Percentiles rank a stretch among this genome's conserved stretches.
Evolutionary conservation across 1,140 invertebrate species (phyloP).

Genomic region (Sycophaga agraensis): DNA sequence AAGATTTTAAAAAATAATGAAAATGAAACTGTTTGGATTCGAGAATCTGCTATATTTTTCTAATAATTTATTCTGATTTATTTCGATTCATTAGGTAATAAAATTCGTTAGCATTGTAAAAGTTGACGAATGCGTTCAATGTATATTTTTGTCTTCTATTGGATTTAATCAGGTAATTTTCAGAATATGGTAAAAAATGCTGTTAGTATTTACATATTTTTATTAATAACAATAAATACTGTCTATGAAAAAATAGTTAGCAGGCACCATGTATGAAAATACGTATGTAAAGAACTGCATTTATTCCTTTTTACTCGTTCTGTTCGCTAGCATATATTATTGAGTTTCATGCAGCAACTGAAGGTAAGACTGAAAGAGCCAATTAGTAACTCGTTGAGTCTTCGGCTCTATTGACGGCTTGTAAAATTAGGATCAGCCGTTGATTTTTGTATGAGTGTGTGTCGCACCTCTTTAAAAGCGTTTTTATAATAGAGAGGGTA

Average conservation of each 20-base stretch:
- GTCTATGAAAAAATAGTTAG: slow-evolving; percentile 44
- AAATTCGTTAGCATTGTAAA: too few species aligned
- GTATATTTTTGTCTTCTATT: too few species aligned
- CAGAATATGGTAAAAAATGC: too few species aligned
- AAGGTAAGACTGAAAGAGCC: neutral
- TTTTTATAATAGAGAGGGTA: slow-evolving; percentile 10
- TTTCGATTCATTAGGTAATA: too few species aligned
- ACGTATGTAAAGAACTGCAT: slow-evolving; percentile 18
- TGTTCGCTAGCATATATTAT: slow-evolving; percentile 18
- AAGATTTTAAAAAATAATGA: too few species aligned
- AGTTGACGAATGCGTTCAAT: too few species aligned
- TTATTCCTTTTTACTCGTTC: slow-evolving; percentile 14
- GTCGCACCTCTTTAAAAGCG: slow-evolving; percentile 28
- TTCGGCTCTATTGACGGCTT: neutral
- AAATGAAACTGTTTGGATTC: too few species aligned
- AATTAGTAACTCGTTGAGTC: neutral
- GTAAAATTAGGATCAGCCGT: slow-evolving; percentile 24
- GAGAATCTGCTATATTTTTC: too few species aligned
- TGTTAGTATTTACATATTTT: slow-evolving; percentile 36
- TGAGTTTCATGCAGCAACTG: slow-evolving; percentile 1
- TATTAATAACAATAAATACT: slow-evolving; percentile 56
- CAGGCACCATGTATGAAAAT: slow-evolving; percentile 15
- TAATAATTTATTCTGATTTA: too few species aligned
- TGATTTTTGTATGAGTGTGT: slow-evolving; percentile 10
- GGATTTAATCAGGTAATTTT: too few species aligned